Percentiles rank a stretch among this genome's conserved stretches.
Evolutionary conservation across 2,888 invertebrate species (phyloP).

Genomic region (Drosophila demipolita): DNA sequence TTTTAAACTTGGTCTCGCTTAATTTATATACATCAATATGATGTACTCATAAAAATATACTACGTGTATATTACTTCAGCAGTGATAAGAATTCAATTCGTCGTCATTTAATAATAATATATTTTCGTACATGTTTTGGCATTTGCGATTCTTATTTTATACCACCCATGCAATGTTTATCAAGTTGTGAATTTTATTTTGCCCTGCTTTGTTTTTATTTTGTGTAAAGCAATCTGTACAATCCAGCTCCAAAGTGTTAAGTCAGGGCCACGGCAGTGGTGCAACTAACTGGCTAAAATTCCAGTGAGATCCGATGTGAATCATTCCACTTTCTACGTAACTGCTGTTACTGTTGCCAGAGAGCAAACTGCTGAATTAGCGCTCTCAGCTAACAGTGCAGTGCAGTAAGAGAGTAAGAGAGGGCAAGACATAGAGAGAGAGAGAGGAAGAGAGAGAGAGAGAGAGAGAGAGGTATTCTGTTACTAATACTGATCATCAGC

Average conservation of each 20-base stretch:
- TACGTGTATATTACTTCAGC: slow-evolving; percentile 3
- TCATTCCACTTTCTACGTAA: slow-evolving; percentile 25
- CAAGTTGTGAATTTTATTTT: not conserved
- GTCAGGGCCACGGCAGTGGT: slow-evolving; percentile 7
- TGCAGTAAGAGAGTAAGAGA: not conserved
- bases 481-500: not conserved
- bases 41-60: not conserved
- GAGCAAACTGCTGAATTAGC: slow-evolving; percentile 35
- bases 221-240: not conserved
- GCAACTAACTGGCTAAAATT: slow-evolving; percentile 30
- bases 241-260: not conserved
- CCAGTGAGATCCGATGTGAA: slow-evolving; percentile 41
- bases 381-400: slow-evolving; percentile 10
- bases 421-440: too few relatives aligned
- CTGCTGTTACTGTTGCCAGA: slow-evolving; percentile 4
- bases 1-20: slow-evolving; percentile 10
- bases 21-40: not conserved
- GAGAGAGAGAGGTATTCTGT: not conserved
- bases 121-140: not conserved
- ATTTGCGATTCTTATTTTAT: not conserved
- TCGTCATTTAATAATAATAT: not conserved
- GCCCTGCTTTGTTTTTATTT: not conserved
- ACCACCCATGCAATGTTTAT: not conserved
- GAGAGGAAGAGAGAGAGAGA: not conserved
- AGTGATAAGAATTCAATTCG: slow-evolving; percentile 14